A percentile compares a stretch with the other conserved stretches of the same genome.
Conservation (phyloP, 2,113 vertebrate species). For the Hucho hucho region DNA sequence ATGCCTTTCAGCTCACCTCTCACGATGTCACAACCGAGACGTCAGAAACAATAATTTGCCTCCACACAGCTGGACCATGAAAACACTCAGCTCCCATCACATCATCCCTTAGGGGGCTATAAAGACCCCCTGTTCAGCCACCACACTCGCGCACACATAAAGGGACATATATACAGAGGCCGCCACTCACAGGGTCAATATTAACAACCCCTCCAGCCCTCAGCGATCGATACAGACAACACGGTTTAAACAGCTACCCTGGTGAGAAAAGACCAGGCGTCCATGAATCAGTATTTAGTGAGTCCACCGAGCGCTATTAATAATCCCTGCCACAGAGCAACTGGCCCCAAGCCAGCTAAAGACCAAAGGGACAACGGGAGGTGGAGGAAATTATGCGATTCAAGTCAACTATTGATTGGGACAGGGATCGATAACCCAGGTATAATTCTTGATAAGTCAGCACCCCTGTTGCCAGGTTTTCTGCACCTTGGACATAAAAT, state of each 20-base stretch:
- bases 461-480: background rate
- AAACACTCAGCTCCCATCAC: background rate
- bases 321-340: background rate
- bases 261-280: background rate
- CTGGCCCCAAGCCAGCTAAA: background rate
- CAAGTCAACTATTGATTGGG: background rate
- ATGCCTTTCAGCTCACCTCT: background rate
- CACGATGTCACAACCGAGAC: background rate
- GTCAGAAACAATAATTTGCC: background rate
- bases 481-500: background rate
- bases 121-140: background rate
- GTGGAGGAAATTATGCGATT: background rate
- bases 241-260: background rate
- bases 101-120: background rate
- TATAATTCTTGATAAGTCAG: background rate
- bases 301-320: background rate
- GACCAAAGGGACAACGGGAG: background rate
- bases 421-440: background rate
- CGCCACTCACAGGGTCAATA: background rate
- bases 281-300: background rate
- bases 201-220: background rate
- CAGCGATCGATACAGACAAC: background rate
- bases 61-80: background rate
- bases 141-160: background rate
- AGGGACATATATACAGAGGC: background rate